Percentiles rank a stretch among this genome's conserved stretches.
These are phyloP conservation scores for Caradrina clavipalpis DNA, from an alignment of 2,888 invertebrate genomes.

Conservation along the genomic window DNA sequence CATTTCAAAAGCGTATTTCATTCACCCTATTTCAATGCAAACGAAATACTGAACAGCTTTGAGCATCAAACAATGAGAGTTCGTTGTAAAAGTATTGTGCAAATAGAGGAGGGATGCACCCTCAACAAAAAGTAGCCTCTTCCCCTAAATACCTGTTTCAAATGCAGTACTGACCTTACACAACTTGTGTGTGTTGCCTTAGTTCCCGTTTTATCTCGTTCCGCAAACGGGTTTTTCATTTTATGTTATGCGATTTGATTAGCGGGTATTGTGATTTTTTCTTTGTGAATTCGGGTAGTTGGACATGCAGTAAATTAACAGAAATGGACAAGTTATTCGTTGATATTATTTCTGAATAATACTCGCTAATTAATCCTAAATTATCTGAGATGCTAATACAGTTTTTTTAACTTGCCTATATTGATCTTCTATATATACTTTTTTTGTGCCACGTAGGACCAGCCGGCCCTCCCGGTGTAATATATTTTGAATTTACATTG, in stretches of 20 bases:
- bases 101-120: constrained; percentile 82
- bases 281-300: constrained; percentile 12
- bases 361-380: no score
- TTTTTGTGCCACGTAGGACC: no score
- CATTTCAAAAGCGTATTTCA: constrained; percentile 62
- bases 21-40: constrained; percentile 69
- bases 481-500: no score
- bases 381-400: no score
- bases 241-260: constrained; percentile 26
- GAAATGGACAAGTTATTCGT: no score
- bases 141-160: constrained; percentile 78
- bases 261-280: constrained; percentile 28
- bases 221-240: constrained; percentile 31
- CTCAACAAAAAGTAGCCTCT: constrained; percentile 80
- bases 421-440: no score
- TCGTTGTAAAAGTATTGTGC: constrained; percentile 86
- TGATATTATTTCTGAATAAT: no score
- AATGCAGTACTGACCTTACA: constrained; percentile 77
- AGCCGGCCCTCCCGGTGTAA: no score
- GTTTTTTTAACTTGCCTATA: no score
- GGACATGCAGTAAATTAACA: not conserved
- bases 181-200: constrained; percentile 60
- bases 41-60: constrained; percentile 62
- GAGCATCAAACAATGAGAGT: constrained; percentile 80
- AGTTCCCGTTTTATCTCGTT: constrained; percentile 10